phyloP scores from a whole-genome alignment of 2,113 vertebrate species.

The Nipponia nippon region DNA sequence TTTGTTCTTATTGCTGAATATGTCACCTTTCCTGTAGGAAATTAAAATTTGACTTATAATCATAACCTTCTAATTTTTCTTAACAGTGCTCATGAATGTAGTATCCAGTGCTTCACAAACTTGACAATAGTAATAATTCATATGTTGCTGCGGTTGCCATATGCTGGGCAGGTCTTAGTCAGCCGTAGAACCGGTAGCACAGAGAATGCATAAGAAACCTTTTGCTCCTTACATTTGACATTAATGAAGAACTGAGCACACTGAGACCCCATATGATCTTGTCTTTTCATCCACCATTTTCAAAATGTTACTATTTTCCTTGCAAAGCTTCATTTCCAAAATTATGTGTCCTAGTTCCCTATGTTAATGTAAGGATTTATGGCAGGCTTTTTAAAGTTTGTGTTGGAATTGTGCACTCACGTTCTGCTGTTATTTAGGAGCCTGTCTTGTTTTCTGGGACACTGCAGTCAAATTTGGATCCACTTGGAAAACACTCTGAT shows the following conservation, averaged over 20 bases:
- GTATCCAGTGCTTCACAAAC: background rate
- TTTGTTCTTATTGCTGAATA: background rate
- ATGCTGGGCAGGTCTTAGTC: background rate
- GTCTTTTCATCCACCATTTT: background rate
- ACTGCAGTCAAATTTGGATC: conserved; percentile 69
- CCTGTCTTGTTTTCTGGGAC: conserved; percentile 70
- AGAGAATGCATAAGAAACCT: background rate
- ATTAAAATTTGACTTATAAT: background rate
- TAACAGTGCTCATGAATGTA: background rate
- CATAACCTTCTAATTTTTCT: background rate
- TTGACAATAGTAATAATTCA: background rate
- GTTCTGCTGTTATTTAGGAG: conserved; percentile 38
- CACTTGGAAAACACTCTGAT: conserved; percentile 58
- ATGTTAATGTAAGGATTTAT: background rate
- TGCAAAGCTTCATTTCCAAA: background rate
- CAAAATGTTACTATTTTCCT: background rate
- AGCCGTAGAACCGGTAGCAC: background rate
- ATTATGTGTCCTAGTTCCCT: background rate
- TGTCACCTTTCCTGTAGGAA: background rate
- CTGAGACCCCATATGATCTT: background rate
- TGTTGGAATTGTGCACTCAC: background rate
- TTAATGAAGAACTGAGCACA: background rate
- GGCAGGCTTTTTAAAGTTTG: background rate
- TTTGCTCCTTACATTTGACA: background rate
- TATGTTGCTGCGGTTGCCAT: background rate